These are phyloP conservation scores for Octonoba sinensis DNA, from an alignment of 2,888 invertebrate species.

Conservation along the genomic window DNA sequence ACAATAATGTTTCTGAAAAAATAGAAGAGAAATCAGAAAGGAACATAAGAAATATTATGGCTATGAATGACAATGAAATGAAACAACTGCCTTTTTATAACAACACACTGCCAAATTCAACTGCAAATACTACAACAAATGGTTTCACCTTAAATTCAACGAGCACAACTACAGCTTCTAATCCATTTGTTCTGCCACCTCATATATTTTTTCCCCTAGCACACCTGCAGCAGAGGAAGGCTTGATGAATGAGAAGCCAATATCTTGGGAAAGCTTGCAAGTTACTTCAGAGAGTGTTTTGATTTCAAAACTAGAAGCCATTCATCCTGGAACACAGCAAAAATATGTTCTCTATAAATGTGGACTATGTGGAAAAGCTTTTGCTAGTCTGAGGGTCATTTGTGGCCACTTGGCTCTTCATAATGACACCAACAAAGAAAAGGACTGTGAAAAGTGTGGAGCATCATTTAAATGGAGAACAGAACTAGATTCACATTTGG, in stretches of 20 bases:
- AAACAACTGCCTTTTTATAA: constrained; percentile 47
- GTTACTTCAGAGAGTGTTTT: constrained; percentile 66
- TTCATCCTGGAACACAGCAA: constrained; percentile 66
- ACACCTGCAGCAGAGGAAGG: constrained; percentile 49
- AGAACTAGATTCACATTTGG: constrained; percentile 65
- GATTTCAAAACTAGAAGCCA: constrained; percentile 65
- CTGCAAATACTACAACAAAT: constrained; percentile 13
- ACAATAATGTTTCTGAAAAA: constrained; percentile 37
- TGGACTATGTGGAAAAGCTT: constrained; percentile 66
- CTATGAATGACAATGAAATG: constrained; percentile 28
- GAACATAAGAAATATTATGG: constrained; percentile 21
- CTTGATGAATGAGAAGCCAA: constrained; percentile 43
- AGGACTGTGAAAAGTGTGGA: constrained; percentile 67
- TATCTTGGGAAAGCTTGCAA: constrained; percentile 63
- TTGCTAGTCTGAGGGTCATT: constrained; percentile 65
- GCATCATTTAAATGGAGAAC: constrained; percentile 66
- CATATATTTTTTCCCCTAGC: constrained; percentile 61
- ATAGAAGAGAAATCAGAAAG: constrained; percentile 23
- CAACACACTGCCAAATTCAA: constrained; percentile 25
- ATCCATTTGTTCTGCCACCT: constrained; percentile 54
- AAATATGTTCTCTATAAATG: constrained; percentile 66
- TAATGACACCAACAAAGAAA: constrained; percentile 54
- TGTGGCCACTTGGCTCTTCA: constrained; percentile 64
- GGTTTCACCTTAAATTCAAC: constrained; percentile 35
- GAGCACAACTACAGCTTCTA: constrained; percentile 13